Conservation (phyloP, 1,140 invertebrate species). For the Bombus haemorrhoidalis region DNA sequence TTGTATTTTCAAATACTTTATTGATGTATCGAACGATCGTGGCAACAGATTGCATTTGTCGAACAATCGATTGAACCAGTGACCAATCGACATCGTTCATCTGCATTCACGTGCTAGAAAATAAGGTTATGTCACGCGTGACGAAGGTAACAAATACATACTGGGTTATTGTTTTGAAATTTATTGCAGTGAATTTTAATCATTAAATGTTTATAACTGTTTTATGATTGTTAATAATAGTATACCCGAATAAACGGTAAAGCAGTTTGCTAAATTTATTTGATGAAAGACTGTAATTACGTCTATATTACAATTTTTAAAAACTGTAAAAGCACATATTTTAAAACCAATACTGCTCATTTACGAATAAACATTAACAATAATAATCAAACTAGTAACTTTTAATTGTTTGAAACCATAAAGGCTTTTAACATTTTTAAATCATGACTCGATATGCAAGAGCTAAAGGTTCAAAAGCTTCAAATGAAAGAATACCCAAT, state of each 20-base stretch:
- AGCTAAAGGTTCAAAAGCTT: constrained; percentile 88
- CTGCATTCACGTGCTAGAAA: neutral
- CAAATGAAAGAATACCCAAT: constrained; percentile 87
- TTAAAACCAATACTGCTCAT: neutral
- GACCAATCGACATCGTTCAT: neutral
- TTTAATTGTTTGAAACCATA: neutral
- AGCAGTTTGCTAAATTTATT: neutral
- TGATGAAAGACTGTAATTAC: neutral
- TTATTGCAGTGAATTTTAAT: neutral
- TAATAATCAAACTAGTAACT: neutral
- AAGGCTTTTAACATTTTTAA: neutral
- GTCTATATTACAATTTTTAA: neutral
- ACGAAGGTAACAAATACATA: neutral
- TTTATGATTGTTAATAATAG: neutral
- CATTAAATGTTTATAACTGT: neutral
- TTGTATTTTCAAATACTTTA: no score
- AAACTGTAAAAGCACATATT: neutral
- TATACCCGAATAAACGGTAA: neutral
- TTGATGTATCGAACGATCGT: no score
- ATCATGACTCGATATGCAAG: constrained; percentile 90
- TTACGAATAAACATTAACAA: neutral
- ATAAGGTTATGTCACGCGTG: constrained; percentile 6
- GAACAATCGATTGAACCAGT: no score
- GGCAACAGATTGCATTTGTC: no score
- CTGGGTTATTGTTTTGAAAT: neutral